Evolutionary conservation across 2,797 vertebrate species (phyloP), one percentile per base, ranked within the genome.

Genomic region (Sebastes nivosus): DNA sequence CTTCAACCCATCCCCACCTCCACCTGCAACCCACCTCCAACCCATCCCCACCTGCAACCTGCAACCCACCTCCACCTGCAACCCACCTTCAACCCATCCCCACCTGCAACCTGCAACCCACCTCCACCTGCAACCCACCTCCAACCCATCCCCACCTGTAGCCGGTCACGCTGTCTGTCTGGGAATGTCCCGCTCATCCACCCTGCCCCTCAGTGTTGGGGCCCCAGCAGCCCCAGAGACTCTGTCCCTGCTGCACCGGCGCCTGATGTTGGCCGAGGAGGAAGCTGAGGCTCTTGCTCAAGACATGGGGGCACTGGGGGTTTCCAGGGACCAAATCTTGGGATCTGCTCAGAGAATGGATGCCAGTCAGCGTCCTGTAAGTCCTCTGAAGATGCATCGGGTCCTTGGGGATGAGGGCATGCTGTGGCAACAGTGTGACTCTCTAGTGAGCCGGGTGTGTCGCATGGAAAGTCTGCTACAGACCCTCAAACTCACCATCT

Each of bases 401-500:
- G 7, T 27, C 22, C 27, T 1, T 8, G 25, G 52, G 18, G 69
- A 34, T 13, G 64, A 68, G 16, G 60, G 24, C 29, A 4, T 20
- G 18, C 54, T 34, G 58, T 10, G 64, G 58, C 38, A 68, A 32
- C 42, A 77, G n/a, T n/a, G 36, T 8, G 57, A 46, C 42, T 46
- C 29, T 70, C 22, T 85, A 10, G 70, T 27, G 60, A 78, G 27
- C 16, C 32, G 57, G 4, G 16, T 82, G 46, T 55, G 68, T 60
- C 18, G 14, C 6, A 29, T 77, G 20, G 32, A 66, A 34, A 84
- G 70, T 18, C 73, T 81, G n/a, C 66, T 77, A 5, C 69, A 74
- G 22, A 81, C 71, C 22, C 42, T 77, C 16, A 81, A 74, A 67
- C 70, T 81, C 59, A 70, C 59, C 27, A 7, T 81, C 34, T 84